Evolutionary conservation across 2,113 vertebrate genomes (phyloP), one percentile per base, ranked within the genome.

Genomic region (Piaya cayana): DNA sequence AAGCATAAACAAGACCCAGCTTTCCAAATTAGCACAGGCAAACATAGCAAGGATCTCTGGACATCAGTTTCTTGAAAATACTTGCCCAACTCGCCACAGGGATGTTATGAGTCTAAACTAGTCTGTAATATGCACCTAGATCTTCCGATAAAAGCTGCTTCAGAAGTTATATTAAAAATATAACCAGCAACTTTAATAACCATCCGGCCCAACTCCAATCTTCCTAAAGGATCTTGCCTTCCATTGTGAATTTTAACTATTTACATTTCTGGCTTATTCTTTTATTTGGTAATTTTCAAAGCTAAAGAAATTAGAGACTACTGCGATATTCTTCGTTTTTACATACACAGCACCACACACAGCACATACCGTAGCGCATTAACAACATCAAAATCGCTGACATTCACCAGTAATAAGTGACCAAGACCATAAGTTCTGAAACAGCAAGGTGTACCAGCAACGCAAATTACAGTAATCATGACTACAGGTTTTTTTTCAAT

Each of bases 31-130:
- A 96, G 92, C 86, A 88, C 56, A 90, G 80, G 86, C 88, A 88
- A 96, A 94, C 69, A 91, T 4, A 36, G 96, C 80, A 95, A 78
- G 69, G 83, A 92, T 79, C 78, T 95, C 94, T 95, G 96, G 96
- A 96, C 94, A 96, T 87, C 94, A 72, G 58, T 65, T 92, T 96
- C 96, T 97, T 95, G 96, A 96, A 95, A 92, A 92, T 95, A 96
- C 95, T 95, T 97, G 96, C 95, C 95, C 86, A 84, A 52, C 84
- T 96, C 74, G 26, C 95, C 93, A 96, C 92, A 94, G 93, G 86
- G 86, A 67, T 91, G 80, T 82, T 89, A 92, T 92, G 53, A 90
- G 95, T 95, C 84, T 93, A 86, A 96, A 95, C 93, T 91, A 91
- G 94, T 69, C 78, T 95, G 83, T 91, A 97, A 96, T 92, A 92